Percentiles rank a stretch among this genome's conserved stretches.
phyloP scores from a whole-genome alignment of 1,140 invertebrate genomes.

The Hyles euphorbiae region DNA sequence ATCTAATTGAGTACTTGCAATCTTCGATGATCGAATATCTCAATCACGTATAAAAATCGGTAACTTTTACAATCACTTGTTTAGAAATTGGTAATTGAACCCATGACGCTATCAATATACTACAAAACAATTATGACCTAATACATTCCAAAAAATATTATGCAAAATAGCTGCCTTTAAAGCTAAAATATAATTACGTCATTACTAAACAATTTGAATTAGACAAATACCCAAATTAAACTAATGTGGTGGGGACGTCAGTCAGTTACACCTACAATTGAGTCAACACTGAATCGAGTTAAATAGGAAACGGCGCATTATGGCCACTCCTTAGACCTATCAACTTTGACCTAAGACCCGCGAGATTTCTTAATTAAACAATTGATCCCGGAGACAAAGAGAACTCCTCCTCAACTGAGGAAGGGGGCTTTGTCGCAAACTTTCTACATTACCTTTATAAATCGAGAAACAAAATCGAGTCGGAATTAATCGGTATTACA shows the following conservation, averaged over 20 bases:
- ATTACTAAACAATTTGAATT: neutral
- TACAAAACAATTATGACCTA: neutral
- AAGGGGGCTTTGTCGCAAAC: constrained; percentile 45
- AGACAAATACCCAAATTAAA: neutral
- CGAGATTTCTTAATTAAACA: constrained; percentile 7
- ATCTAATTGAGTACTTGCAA: no score
- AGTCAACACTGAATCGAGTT: constrained; percentile 4
- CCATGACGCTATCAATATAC: no score
- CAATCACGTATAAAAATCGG: no score
- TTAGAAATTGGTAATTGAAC: no score
- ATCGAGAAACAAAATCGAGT: neutral
- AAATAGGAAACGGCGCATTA: constrained; percentile 5
- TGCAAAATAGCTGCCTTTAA: neutral
- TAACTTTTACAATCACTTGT: no score
- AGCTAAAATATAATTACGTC: constrained; percentile 2
- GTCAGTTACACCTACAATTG: neutral
- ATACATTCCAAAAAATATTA: neutral
- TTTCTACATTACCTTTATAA: neutral
- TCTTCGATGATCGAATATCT: no score
- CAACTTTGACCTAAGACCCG: constrained; percentile 25
- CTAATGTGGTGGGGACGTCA: neutral
- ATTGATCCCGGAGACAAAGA: constrained; percentile 29
- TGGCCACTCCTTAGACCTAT: constrained; percentile 1
- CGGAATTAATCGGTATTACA: constrained; percentile 1
- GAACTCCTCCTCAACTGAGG: constrained; percentile 48